Evolutionary conservation across 2,888 invertebrate genomes (phyloP).

Genomic region (Bellardia bayeri): DNA sequence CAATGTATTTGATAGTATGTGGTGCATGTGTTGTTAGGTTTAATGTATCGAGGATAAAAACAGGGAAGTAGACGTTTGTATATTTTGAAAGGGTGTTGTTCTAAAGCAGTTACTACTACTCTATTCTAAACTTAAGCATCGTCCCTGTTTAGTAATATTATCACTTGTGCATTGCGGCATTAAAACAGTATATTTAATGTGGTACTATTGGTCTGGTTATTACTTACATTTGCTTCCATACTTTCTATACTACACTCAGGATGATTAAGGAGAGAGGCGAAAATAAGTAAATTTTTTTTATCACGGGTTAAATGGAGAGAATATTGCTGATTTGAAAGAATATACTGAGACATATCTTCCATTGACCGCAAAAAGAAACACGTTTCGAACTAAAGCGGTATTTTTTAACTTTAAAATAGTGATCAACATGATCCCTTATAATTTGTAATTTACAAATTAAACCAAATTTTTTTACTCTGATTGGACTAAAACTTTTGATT

Average conservation of each 20-base stretch:
- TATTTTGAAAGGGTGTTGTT: background rate
- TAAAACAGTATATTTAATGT: conserved; percentile 57
- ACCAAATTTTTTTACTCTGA: too few relatives aligned
- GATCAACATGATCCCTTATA: too few relatives aligned
- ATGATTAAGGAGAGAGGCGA: background rate
- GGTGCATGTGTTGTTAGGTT: conserved; percentile 20
- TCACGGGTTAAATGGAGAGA: too few relatives aligned
- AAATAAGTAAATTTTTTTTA: too few relatives aligned
- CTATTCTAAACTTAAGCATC: background rate
- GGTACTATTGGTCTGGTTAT: conserved; percentile 26
- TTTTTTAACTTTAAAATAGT: too few relatives aligned
- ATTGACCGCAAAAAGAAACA: too few relatives aligned
- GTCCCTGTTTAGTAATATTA: conserved; percentile 18
- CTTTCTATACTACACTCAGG: background rate
- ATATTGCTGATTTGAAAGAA: too few relatives aligned
- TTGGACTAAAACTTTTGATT: too few relatives aligned
- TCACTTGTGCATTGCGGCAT: conserved; percentile 16
- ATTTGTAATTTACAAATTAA: too few relatives aligned
- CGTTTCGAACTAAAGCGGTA: too few relatives aligned
- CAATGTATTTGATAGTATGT: conserved; percentile 8
- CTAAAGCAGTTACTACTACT: background rate
- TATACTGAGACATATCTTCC: too few relatives aligned
- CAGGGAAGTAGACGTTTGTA: background rate
- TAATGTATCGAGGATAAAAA: background rate
- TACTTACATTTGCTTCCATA: conserved; percentile 2